phyloP scores from a whole-genome alignment of 2,113 vertebrate species.

The Gallinago jamesoni region DNA sequence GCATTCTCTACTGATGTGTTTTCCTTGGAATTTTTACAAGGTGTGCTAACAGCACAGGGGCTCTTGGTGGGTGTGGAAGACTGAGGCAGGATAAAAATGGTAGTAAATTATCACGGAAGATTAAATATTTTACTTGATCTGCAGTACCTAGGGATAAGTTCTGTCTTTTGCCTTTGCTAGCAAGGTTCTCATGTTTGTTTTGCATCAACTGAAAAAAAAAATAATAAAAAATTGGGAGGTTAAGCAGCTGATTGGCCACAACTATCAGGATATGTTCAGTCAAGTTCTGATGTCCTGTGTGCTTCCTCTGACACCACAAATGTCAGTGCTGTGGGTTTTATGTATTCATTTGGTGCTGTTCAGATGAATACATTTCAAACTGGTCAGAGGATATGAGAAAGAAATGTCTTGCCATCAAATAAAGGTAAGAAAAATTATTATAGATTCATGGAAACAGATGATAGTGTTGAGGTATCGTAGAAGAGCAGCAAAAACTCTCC shows the following conservation, averaged over 20 bases:
- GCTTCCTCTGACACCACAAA: not conserved
- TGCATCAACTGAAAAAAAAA: not conserved
- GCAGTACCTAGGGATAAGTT: not conserved
- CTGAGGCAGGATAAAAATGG: not conserved
- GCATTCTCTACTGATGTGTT: not conserved
- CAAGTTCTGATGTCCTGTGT: not conserved
- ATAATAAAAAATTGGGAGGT: not conserved
- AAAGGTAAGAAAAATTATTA: not conserved
- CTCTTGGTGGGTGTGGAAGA: not conserved
- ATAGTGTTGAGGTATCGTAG: not conserved
- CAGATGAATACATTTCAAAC: not conserved
- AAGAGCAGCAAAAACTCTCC: not conserved
- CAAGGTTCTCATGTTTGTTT: not conserved
- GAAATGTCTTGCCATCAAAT: not conserved
- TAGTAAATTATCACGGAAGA: not conserved
- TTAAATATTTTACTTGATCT: not conserved
- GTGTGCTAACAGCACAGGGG: not conserved
- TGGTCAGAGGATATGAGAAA: not conserved
- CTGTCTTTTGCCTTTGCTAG: not conserved
- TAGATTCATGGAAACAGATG: not conserved
- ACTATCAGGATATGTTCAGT: not conserved
- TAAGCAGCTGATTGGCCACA: slow-evolving; percentile 33
- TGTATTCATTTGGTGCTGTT: not conserved
- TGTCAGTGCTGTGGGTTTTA: not conserved
- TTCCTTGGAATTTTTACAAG: not conserved